Evolutionary conservation across 2,113 vertebrate species (phyloP), one percentile per base, ranked within the genome.

Genomic region (Patagioenas fasciata): DNA sequence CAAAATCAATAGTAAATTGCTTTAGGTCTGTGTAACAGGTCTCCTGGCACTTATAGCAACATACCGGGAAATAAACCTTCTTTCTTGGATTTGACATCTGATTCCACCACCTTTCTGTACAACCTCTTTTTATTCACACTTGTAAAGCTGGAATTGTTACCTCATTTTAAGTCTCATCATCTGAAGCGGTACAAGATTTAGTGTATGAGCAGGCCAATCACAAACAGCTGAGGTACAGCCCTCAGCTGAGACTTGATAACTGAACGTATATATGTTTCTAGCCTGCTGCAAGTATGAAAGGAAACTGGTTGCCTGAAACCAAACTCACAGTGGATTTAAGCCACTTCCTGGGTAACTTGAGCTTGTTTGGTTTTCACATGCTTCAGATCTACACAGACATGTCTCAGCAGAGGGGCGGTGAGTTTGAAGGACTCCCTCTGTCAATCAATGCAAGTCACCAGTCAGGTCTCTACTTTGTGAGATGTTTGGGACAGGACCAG

Each of bases 291-390:
- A 89, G 79, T 47, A 83, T 47, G 54, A 92, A 95, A 91, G 0
- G 0, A 95, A 95, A 75, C 44, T 75, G 61, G 16, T 69, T 93
- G 61, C 57, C 70, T 87, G 66, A 93, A 94, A 93, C 42, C 48
- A 75, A 92, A 58, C 34, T 88, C 64, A 44, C 9, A 25, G 89
- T 15, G 31, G 44, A 93, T 92, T 92, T 81, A 93, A 93, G 32
- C 53, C 80, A 89, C 93, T 95, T 97, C 93, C 86, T 81, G 53
- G 57, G 65, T 87, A 72, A 38, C 31, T 51, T 67, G 20, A 93
- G 17, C 73, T 53, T 85, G 62, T 92, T 95, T 93, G 56, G 10
- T 75, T 96, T 95, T 61, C 84, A 65, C 61, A 47, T 69, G 38
- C 74, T 69, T 72, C 53, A 72, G 48, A 75, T 13, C 44, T 79